Conservation (phyloP, 2,113 vertebrate species). For the Serilophus lunatus region DNA sequence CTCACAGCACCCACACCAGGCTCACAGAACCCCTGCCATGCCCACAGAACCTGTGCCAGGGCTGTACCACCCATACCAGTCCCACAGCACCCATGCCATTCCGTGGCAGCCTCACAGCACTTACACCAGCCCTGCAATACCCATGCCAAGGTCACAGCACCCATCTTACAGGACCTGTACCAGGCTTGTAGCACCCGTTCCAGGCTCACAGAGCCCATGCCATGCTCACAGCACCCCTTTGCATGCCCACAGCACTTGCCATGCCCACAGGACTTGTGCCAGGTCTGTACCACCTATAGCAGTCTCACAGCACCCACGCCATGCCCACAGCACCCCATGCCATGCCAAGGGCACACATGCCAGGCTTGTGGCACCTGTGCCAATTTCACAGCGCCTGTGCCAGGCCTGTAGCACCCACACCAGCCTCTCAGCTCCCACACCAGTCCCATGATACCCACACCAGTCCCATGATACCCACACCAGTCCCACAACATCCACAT, state of each 20-base stretch:
- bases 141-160: neutral
- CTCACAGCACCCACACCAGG: neutral
- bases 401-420: neutral
- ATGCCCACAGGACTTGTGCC: fast-evolving
- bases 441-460: fast-evolving
- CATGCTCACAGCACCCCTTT: neutral
- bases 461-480: fast-evolving
- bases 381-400: neutral
- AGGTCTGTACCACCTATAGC: fast-evolving
- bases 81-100: neutral
- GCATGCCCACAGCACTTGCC: fast-evolving
- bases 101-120: too few relatives aligned
- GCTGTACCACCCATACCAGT: neutral
- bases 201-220: neutral
- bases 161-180: too few relatives aligned
- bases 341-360: too few relatives aligned
- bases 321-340: too few relatives aligned
- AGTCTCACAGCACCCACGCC: fast-evolving
- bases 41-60: neutral
- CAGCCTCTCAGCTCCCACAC: fast-evolving
- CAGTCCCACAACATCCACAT: too few relatives aligned
- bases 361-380: too few relatives aligned
- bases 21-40: fast-evolving
- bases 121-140: too few relatives aligned
- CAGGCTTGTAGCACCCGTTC: fast-evolving